Percentiles rank a stretch among this genome's conserved stretches.
phyloP scores from a whole-genome alignment of 2,113 vertebrate genomes.

The Dipodomys stephensi region DNA sequence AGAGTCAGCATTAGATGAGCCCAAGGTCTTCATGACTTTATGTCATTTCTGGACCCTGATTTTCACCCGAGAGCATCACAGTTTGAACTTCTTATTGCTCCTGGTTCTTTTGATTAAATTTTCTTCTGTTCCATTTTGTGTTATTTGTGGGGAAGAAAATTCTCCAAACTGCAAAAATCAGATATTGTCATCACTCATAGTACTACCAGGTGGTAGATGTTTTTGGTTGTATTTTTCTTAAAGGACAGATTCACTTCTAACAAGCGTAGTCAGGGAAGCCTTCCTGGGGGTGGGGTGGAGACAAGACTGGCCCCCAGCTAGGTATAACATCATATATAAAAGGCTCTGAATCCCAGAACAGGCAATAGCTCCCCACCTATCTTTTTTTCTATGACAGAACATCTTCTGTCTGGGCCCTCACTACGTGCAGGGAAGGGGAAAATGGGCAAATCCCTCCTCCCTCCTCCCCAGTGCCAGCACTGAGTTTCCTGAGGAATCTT shows the following conservation, averaged over 20 bases:
- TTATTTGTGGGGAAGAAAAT: neutral
- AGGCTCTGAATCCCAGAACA: neutral
- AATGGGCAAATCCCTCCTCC: neutral
- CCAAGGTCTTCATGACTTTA: neutral
- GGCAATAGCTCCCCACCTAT: neutral
- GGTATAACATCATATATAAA: neutral
- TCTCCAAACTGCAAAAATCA: constrained; percentile 4
- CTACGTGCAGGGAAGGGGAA: neutral
- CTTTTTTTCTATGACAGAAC: neutral
- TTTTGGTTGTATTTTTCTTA: neutral
- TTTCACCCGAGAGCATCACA: neutral
- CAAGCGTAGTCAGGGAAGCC: neutral
- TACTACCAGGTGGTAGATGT: neutral
- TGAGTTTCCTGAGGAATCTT: neutral
- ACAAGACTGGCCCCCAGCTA: neutral
- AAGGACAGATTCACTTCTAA: neutral
- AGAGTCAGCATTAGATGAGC: neutral
- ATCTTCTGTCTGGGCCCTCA: neutral
- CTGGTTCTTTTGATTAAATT: neutral
- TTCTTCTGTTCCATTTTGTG: neutral
- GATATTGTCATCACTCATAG: neutral
- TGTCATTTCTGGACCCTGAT: neutral
- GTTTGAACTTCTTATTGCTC: neutral
- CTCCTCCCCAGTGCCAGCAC: neutral
- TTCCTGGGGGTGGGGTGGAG: constrained; percentile 25